phyloP scores from a whole-genome alignment of 2,797 vertebrate species.

The Channa striata region DNA sequence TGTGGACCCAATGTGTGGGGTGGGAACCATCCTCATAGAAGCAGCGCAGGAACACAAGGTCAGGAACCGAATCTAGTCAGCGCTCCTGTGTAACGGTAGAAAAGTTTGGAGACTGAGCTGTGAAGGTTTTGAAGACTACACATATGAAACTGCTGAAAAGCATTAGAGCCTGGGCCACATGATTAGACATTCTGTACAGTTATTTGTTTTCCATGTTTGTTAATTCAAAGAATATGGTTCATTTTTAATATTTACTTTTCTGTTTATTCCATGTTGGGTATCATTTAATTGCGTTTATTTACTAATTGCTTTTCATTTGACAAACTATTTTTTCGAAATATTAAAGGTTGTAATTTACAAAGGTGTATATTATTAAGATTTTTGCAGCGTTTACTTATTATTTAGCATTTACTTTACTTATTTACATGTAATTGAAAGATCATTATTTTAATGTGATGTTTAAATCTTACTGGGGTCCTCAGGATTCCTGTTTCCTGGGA shows the following conservation, averaged over 20 bases:
- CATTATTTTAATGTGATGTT: not conserved
- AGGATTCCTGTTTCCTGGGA: constrained; percentile 88
- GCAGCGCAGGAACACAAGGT: constrained; percentile 92
- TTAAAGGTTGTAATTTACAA: not conserved
- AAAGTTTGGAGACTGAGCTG: not conserved
- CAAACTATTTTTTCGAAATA: not conserved
- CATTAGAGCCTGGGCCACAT: too few species aligned
- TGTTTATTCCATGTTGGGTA: not conserved
- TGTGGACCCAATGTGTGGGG: constrained; percentile 97
- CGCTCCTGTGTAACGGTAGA: not conserved
- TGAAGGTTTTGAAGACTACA: not conserved
- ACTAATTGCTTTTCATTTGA: not conserved
- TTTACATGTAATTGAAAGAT: not conserved
- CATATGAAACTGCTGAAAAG: not conserved
- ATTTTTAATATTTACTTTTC: too few species aligned
- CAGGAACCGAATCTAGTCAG: constrained; percentile 45
- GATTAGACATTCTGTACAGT: too few species aligned
- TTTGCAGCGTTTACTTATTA: not conserved
- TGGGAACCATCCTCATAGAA: constrained; percentile 92
- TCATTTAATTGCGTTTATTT: not conserved
- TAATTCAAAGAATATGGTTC: not conserved
- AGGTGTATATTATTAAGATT: not conserved
- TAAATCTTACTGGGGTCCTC: constrained; percentile 13
- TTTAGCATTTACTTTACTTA: too few species aligned
- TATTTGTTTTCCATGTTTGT: not conserved